Conservation (phyloP, 2,797 vertebrate species). For the Neoniphon sammara region DNA sequence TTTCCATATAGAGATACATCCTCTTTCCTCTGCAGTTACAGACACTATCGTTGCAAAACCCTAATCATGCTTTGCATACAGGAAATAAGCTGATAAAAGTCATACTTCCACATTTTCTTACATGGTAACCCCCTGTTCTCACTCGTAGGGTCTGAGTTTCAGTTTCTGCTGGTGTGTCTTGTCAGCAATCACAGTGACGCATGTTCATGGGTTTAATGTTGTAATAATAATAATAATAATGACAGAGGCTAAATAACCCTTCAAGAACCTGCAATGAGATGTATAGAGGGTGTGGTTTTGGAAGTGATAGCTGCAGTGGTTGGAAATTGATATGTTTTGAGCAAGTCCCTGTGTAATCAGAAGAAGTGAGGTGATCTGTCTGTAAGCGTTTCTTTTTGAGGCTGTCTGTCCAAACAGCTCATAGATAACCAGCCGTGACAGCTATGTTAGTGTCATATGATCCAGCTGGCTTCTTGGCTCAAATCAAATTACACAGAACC, state of each 20-base stretch:
- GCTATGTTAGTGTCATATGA: slow-evolving; percentile 62
- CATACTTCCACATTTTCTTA: slow-evolving; percentile 21
- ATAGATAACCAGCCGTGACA: slow-evolving; percentile 39
- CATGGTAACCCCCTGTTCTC: slow-evolving; percentile 4
- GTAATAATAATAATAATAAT: slow-evolving; percentile 21
- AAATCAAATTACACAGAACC: slow-evolving; percentile 56
- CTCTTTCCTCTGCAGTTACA: background rate
- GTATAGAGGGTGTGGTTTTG: background rate
- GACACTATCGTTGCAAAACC: background rate
- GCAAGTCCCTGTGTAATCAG: background rate
- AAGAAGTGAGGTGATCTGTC: slow-evolving; percentile 16
- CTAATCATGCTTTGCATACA: background rate
- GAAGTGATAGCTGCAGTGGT: background rate
- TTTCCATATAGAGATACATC: background rate
- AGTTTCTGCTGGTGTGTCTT: background rate
- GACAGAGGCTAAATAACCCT: background rate
- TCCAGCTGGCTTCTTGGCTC: slow-evolving; percentile 30
- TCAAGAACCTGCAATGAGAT: background rate
- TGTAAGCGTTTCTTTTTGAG: slow-evolving; percentile 22
- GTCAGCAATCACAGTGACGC: slow-evolving; percentile 17
- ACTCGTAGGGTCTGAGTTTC: slow-evolving; percentile 19
- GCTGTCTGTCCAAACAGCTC: slow-evolving; percentile 33
- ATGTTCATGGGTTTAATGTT: slow-evolving; percentile 25
- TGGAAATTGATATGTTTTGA: background rate
- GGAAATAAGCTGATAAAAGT: background rate